Conservation (phyloP, 2,797 vertebrate species). For the Oceanodroma leucorhoa region DNA sequence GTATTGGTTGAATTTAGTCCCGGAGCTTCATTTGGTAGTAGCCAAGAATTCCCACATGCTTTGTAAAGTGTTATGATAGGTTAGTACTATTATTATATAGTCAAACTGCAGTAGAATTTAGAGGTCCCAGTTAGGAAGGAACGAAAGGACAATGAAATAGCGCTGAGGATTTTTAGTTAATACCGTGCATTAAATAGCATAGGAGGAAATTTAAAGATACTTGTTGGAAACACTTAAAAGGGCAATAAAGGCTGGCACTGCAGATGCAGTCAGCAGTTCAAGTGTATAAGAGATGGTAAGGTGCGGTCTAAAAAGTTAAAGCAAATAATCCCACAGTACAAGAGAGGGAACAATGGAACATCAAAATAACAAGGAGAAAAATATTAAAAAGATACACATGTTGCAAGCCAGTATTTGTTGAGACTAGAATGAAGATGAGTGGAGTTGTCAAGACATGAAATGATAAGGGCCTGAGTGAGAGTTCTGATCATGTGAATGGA, state of each 20-base stretch:
- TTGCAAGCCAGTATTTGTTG: conserved; percentile 36
- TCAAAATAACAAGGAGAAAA: neutral
- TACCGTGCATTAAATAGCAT: neutral
- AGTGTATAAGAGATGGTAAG: neutral
- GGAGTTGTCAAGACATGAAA: conserved; percentile 45
- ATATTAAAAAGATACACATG: neutral
- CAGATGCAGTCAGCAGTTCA: neutral
- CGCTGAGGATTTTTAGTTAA: neutral
- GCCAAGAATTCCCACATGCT: neutral
- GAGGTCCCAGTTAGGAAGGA: neutral
- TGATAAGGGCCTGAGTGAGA: conserved; percentile 23
- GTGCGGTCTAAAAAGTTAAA: neutral
- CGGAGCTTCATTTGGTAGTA: neutral
- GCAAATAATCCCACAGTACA: conserved; percentile 26
- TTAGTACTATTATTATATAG: neutral
- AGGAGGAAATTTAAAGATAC: neutral
- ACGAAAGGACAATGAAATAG: neutral
- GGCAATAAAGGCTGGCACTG: neutral
- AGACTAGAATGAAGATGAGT: conserved; percentile 1
- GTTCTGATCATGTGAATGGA: neutral
- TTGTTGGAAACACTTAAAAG: neutral
- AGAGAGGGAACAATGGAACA: conserved; percentile 13
- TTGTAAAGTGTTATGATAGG: neutral
- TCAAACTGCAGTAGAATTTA: neutral
- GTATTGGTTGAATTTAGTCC: neutral